Percentiles rank a stretch among this genome's conserved stretches.
phyloP scores from a whole-genome alignment of 2,797 vertebrate species.

The Eulemur albifrons region DNA sequence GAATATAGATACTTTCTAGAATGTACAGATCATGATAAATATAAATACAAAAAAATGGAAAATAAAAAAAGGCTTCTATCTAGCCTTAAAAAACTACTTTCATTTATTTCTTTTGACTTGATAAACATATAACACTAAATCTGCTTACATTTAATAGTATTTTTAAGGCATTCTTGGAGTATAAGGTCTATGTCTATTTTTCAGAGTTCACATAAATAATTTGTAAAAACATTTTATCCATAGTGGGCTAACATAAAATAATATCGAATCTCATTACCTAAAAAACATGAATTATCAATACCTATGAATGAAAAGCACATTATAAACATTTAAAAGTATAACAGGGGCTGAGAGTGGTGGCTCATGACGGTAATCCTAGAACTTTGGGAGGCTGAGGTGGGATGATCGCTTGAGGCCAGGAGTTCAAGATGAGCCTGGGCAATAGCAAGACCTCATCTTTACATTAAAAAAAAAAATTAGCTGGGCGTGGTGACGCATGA shows the following conservation, averaged over 20 bases:
- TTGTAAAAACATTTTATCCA: neutral
- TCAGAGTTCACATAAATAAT: neutral
- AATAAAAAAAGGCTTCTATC: neutral
- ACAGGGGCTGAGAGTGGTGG: neutral
- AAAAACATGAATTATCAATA: neutral
- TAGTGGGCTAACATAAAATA: neutral
- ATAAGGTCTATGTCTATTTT: neutral
- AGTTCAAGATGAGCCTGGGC: too few relatives aligned
- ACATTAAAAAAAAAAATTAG: too few relatives aligned
- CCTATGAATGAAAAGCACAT: slow-evolving; percentile 13
- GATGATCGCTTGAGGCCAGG: too few relatives aligned
- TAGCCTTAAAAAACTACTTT: neutral
- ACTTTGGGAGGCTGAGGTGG: too few relatives aligned
- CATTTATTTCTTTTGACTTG: neutral
- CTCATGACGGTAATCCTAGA: too few relatives aligned
- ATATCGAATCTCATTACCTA: neutral
- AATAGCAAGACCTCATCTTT: too few relatives aligned
- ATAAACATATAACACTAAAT: neutral
- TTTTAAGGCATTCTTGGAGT: slow-evolving; percentile 13
- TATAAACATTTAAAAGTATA: slow-evolving; percentile 37
- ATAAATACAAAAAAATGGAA: neutral
- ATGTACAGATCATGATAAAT: neutral
- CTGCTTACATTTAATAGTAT: neutral
- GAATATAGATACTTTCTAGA: neutral
- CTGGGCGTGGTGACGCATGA: too few relatives aligned